phyloP scores from a whole-genome alignment of 2,888 invertebrate genomes.

The Junonia oenone region DNA sequence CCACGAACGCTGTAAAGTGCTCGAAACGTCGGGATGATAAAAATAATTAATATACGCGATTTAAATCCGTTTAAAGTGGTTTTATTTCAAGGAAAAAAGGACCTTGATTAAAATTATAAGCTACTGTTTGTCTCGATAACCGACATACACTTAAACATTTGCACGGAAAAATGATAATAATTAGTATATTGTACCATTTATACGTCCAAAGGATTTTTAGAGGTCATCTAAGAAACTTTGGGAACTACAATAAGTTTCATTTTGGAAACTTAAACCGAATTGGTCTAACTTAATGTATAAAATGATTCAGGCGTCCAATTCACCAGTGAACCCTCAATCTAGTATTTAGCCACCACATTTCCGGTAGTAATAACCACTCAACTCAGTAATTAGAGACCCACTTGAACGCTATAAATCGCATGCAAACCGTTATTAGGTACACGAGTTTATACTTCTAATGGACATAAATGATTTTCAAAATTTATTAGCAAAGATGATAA shows the following conservation, averaged over 20 bases:
- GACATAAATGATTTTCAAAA: conserved; percentile 23
- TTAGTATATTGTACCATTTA: too few relatives aligned
- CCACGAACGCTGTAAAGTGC: too few relatives aligned
- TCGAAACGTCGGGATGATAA: too few relatives aligned
- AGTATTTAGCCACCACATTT: not conserved
- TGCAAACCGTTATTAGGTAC: conserved; percentile 19
- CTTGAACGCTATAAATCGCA: conserved; percentile 19
- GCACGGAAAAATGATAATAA: too few relatives aligned
- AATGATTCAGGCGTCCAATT: not conserved
- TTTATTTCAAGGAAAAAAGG: too few relatives aligned
- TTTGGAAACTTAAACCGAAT: not conserved
- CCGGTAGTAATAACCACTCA: conserved; percentile 7
- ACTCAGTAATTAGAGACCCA: conserved; percentile 19
- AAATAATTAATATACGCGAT: too few relatives aligned
- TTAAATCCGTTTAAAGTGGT: too few relatives aligned
- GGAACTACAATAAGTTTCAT: not conserved
- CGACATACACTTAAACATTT: too few relatives aligned
- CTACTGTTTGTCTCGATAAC: too few relatives aligned
- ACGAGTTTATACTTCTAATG: conserved; percentile 21
- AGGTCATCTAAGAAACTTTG: not conserved
- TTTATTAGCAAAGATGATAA: conserved; percentile 17
- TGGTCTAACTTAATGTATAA: not conserved
- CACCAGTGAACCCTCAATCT: not conserved
- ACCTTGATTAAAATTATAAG: too few relatives aligned
- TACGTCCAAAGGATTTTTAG: not conserved